phyloP scores from a whole-genome alignment of 2,797 vertebrate species.

The Agapornis canus region DNA sequence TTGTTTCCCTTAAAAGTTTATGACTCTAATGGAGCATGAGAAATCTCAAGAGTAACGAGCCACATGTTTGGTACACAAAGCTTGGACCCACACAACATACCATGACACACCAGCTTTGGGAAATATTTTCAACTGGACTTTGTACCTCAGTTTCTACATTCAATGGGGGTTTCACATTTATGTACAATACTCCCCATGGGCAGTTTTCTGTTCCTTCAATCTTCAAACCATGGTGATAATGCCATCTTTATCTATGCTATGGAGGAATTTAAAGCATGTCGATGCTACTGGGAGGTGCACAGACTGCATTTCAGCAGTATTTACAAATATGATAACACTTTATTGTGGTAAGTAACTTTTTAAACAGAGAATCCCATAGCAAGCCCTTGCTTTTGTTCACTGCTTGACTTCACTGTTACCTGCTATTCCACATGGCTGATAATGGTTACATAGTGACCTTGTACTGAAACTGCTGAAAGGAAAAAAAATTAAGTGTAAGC shows the following conservation, averaged over 20 bases:
- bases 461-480: neutral
- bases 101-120: neutral
- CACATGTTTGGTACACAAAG: neutral
- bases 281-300: constrained; percentile 22
- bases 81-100: neutral
- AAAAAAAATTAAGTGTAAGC: neutral
- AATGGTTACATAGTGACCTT: constrained; percentile 55
- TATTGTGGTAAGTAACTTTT: constrained; percentile 65
- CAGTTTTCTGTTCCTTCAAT: constrained; percentile 35
- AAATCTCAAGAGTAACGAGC: neutral
- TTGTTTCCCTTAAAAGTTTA: neutral
- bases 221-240: neutral
- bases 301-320: constrained; percentile 25
- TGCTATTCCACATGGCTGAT: constrained; percentile 49
- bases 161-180: neutral
- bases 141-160: neutral
- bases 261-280: constrained; percentile 46
- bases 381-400: constrained; percentile 55
- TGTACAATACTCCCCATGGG: neutral
- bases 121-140: constrained; percentile 1
- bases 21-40: neutral
- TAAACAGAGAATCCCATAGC: constrained; percentile 43
- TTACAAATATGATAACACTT: constrained; percentile 61
- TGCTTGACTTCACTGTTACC: constrained; percentile 2
- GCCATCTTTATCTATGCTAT: constrained; percentile 20